Evolutionary conservation across 2,888 invertebrate species (phyloP).

Genomic region (Stenchaetothrips biformis): DNA sequence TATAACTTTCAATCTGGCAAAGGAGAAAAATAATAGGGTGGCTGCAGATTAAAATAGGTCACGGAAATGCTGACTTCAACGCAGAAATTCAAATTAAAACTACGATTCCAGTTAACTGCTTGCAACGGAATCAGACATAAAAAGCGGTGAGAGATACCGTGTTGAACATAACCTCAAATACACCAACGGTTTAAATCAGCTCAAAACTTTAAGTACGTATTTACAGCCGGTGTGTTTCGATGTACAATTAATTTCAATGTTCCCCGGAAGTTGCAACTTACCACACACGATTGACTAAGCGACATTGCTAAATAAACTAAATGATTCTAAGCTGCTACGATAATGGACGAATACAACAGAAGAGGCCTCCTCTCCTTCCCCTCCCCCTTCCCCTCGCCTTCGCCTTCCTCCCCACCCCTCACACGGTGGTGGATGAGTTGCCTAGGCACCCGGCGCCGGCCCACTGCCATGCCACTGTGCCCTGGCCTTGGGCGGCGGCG

Average conservation of each 20-base stretch:
- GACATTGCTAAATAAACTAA: conserved; percentile 31
- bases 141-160: background rate
- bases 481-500: background rate
- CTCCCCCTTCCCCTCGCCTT: background rate
- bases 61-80: no score
- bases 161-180: background rate
- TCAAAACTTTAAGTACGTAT: background rate
- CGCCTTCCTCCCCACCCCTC: background rate
- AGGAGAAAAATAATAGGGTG: no score
- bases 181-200: background rate
- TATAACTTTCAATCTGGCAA: no score
- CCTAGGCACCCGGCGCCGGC: background rate
- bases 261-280: conserved; percentile 32
- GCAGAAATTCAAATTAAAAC: no score
- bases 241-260: background rate
- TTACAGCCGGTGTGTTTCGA: background rate
- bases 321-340: background rate
- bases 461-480: no score
- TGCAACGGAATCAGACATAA: no score
- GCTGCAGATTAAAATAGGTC: no score
- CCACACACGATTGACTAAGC: conserved; percentile 35
- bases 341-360: conserved; percentile 19
- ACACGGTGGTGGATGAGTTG: background rate
- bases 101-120: no score
- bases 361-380: background rate